Conservation (phyloP, 2,888 invertebrate genomes). For the Gastrophysa polygoni region DNA sequence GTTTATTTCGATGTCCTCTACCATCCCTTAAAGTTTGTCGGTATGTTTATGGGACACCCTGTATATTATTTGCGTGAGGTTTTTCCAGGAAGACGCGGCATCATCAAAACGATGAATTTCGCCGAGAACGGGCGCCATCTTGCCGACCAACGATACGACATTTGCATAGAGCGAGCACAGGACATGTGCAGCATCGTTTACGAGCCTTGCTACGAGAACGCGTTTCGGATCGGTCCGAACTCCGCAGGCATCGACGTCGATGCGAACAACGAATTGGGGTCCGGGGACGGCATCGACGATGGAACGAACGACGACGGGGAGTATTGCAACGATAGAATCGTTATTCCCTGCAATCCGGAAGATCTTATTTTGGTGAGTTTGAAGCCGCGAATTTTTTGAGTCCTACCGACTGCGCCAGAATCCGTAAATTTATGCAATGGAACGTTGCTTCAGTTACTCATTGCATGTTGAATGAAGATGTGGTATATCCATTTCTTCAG, state of each 20-base stretch:
- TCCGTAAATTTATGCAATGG: too few species aligned
- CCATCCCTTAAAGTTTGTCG: too few species aligned
- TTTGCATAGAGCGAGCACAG: slow-evolving; percentile 73
- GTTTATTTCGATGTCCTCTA: too few species aligned
- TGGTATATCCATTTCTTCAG: too few species aligned
- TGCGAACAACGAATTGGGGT: slow-evolving; percentile 20
- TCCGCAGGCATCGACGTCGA: slow-evolving; percentile 2
- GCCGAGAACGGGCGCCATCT: slow-evolving; percentile 82
- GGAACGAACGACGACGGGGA: slow-evolving; percentile 42
- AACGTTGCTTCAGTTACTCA: too few species aligned
- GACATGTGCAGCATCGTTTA: slow-evolving; percentile 79
- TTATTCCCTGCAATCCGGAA: slow-evolving; percentile 84
- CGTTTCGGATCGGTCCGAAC: slow-evolving; percentile 74
- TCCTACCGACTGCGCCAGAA: too few species aligned
- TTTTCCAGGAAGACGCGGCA: slow-evolving; percentile 55
- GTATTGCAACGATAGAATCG: slow-evolving; percentile 73
- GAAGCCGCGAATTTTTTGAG: too few species aligned
- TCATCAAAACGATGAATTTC: slow-evolving; percentile 79
- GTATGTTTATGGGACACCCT: too few species aligned
- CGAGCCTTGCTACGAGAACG: slow-evolving; percentile 74
- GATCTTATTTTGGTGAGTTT: slow-evolving; percentile 73
- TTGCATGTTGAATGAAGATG: too few species aligned
- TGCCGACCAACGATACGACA: slow-evolving; percentile 77
- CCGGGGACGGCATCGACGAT: slow-evolving; percentile 22
- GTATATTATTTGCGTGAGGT: too few species aligned